Percentiles rank a stretch among this genome's conserved stretches.
Evolutionary conservation across 1,140 invertebrate species (phyloP).

Genomic region (Pachypeltis micranthus): DNA sequence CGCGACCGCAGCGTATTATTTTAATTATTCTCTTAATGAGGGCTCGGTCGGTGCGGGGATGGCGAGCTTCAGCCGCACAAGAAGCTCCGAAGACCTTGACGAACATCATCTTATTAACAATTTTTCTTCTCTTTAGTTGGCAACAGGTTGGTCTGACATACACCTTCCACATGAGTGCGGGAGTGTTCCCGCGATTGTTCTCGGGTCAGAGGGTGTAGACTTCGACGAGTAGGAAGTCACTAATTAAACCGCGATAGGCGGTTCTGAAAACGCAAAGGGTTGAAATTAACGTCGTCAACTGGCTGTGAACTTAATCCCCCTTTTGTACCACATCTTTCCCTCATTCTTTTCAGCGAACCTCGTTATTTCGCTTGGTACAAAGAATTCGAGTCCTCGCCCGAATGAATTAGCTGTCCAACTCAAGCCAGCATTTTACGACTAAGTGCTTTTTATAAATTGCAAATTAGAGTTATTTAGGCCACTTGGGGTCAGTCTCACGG

Average conservation of each 20-base stretch:
- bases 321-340: background rate
- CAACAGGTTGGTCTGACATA: background rate
- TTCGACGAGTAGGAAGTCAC: background rate
- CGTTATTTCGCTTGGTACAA: too few species aligned
- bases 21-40: background rate
- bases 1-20: background rate
- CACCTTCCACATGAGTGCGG: too few species aligned
- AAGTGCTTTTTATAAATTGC: too few species aligned
- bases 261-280: background rate
- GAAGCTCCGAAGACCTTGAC: background rate
- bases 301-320: background rate
- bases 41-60: background rate
- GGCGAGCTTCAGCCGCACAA: background rate
- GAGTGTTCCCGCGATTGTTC: background rate
- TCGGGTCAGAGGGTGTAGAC: background rate
- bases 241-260: background rate
- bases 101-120: background rate
- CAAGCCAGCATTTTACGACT: too few species aligned
- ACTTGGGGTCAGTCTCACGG: too few species aligned
- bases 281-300: background rate
- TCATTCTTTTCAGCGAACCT: too few species aligned
- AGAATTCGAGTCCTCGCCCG: too few species aligned
- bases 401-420: too few species aligned
- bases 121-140: background rate
- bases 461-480: too few species aligned